Percentiles rank a stretch among this genome's conserved stretches.
These are phyloP conservation scores for Lacerta bilineata DNA, from an alignment of 2,797 vertebrate species.

Conservation along the genomic window DNA sequence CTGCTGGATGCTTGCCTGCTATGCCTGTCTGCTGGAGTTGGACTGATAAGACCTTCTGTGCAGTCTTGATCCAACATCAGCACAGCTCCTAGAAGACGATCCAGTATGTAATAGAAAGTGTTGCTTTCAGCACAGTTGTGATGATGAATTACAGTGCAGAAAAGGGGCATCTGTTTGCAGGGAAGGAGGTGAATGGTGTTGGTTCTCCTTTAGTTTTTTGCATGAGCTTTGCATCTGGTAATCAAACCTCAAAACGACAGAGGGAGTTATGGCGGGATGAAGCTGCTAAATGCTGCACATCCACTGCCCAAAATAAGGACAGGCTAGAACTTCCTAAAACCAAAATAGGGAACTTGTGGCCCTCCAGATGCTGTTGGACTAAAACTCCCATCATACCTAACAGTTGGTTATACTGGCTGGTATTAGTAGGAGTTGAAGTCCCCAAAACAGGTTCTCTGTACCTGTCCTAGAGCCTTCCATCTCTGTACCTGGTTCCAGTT, in stretches of 20 bases:
- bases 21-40: neutral
- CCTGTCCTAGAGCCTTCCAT: neutral
- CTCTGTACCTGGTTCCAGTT: neutral
- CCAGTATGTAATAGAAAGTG: neutral
- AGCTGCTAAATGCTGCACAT: constrained; percentile 42
- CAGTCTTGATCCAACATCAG: neutral
- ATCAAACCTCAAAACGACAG: neutral
- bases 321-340: neutral
- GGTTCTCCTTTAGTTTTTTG: constrained; percentile 2
- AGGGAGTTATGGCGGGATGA: neutral
- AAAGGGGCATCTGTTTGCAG: neutral
- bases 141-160: neutral
- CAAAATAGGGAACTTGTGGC: too few species aligned
- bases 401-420: too few species aligned
- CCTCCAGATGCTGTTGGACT: too few species aligned
- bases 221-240: constrained; percentile 18
- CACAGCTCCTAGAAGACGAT: neutral
- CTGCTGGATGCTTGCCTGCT: neutral
- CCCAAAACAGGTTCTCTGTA: too few species aligned
- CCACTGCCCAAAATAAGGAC: constrained; percentile 1
- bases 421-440: too few species aligned
- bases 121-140: constrained; percentile 21
- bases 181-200: neutral
- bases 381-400: too few species aligned
- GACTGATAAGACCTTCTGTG: neutral